Conservation (phyloP, 30 jellyfish, hydroid and myxozoan genomes). For the Chrysaora quinquecirrha region DNA sequence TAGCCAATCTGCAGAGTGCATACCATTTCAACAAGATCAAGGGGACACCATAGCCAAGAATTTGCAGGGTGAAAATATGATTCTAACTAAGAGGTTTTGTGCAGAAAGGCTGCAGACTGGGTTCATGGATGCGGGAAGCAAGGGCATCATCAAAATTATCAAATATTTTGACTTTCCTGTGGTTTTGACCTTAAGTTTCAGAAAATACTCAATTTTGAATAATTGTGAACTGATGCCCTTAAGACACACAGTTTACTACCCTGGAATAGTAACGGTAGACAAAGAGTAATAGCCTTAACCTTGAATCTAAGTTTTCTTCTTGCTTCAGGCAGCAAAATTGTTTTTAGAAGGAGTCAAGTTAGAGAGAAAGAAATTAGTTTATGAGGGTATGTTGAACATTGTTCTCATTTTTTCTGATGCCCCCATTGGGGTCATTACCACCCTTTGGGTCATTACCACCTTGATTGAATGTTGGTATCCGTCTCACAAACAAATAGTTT, state of each 20-base stretch:
- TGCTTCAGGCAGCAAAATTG: slow-evolving; percentile 66
- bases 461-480: too few species aligned
- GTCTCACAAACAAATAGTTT: not conserved
- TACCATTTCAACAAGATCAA: too few species aligned
- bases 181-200: not conserved
- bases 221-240: not conserved
- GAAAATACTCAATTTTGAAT: not conserved
- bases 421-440: not conserved
- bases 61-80: too few species aligned
- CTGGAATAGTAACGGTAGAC: not conserved
- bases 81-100: too few species aligned
- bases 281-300: not conserved
- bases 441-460: too few species aligned
- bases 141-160: not conserved
- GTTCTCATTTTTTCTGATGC: not conserved
- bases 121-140: too few species aligned
- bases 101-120: too few species aligned
- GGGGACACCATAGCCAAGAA: too few species aligned
- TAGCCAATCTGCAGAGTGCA: too few species aligned
- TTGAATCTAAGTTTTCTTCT: not conserved
- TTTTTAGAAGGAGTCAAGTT: slow-evolving; percentile 62
- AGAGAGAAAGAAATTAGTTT: slow-evolving; percentile 58
- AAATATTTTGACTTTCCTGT: not conserved
- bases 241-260: not conserved
- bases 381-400: slow-evolving; percentile 54